Conservation (phyloP, 2,888 invertebrate species). For the Caradrina kadenii region DNA sequence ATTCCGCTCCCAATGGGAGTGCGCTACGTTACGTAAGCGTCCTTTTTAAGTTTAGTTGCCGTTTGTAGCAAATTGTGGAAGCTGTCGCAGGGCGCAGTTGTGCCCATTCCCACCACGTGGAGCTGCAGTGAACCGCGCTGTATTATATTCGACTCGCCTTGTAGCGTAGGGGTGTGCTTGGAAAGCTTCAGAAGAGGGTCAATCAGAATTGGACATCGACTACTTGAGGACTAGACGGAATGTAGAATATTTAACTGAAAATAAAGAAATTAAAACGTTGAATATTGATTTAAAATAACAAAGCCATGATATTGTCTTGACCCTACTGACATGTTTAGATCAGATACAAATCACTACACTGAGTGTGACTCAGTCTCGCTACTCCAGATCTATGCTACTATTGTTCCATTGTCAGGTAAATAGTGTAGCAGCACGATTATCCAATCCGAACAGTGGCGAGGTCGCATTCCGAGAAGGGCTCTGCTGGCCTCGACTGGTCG, state of each 20-base stretch:
- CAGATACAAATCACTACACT: neutral
- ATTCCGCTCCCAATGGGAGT: conserved; percentile 40
- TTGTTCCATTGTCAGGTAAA: conserved; percentile 47
- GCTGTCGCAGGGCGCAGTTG: conserved; percentile 33
- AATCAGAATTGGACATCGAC: too few relatives aligned
- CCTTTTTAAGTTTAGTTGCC: conserved; percentile 67
- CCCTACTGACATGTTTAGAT: neutral
- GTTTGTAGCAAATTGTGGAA: conserved; percentile 54
- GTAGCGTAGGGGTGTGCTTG: conserved; percentile 3
- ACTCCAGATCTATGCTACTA: neutral
- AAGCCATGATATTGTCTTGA: neutral
- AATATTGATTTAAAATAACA: too few relatives aligned
- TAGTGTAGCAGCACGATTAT: conserved; percentile 36
- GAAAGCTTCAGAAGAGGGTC: too few relatives aligned
- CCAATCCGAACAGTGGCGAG: conserved; percentile 45
- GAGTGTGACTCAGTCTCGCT: conserved; percentile 3
- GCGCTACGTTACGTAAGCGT: conserved; percentile 55
- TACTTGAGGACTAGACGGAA: too few relatives aligned
- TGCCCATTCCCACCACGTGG: conserved; percentile 45
- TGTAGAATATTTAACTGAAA: too few relatives aligned
- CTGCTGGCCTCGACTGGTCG: conserved; percentile 53
- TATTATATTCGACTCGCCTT: conserved; percentile 9
- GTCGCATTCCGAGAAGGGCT: conserved; percentile 54
- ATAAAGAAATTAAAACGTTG: too few relatives aligned
- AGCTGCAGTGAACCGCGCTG: neutral